Evolutionary conservation across 2,888 invertebrate species (phyloP).

Genomic region (Lepetodrilus schrolli): DNA sequence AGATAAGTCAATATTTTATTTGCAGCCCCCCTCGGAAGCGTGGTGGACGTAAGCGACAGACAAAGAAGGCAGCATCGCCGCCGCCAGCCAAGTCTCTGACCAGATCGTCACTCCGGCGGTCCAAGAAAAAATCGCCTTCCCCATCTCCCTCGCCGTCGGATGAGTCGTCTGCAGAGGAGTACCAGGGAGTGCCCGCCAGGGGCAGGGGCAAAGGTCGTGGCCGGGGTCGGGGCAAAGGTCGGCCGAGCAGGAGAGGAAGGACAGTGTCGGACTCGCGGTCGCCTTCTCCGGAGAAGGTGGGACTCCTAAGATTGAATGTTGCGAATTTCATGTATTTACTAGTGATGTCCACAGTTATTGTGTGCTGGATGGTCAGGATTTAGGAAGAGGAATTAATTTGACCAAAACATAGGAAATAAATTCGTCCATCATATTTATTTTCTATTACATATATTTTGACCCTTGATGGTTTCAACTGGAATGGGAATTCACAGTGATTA

Average conservation of each 20-base stretch:
- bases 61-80: not conserved
- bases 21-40: not conserved
- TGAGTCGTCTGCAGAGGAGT: not conserved
- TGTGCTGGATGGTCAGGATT: too few relatives aligned
- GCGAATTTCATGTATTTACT: too few relatives aligned
- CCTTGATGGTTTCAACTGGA: too few relatives aligned
- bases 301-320: too few relatives aligned
- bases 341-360: too few relatives aligned
- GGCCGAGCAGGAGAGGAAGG: constrained; percentile 4
- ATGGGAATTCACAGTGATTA: too few relatives aligned
- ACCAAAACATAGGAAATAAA: too few relatives aligned
- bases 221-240: not conserved
- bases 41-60: constrained; percentile 2
- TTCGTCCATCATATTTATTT: too few relatives aligned
- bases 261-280: not conserved
- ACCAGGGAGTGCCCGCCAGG: not conserved
- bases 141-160: constrained; percentile 1
- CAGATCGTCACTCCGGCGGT: not conserved
- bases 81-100: not conserved
- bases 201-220: constrained; percentile 11
- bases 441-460: too few relatives aligned
- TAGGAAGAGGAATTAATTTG: too few relatives aligned
- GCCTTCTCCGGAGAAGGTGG: too few relatives aligned
- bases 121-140: not conserved
- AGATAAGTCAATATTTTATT: not conserved